A percentile compares a stretch with the other conserved stretches of the same genome.
Conservation (phyloP, 2,113 vertebrate genomes). For the Triplophysa siluroides region DNA sequence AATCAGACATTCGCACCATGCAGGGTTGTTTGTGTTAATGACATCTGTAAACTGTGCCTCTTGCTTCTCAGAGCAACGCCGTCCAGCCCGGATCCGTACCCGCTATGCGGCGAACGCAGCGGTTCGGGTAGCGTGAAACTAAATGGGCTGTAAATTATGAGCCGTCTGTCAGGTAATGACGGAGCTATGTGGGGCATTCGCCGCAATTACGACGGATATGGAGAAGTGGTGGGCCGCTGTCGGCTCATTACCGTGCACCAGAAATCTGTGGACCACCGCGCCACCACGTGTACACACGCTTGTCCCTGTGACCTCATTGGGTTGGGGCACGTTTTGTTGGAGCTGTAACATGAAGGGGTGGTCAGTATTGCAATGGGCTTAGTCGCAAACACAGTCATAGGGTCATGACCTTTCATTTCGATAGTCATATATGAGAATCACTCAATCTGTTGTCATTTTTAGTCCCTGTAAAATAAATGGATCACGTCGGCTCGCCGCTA, state of each 20-base stretch:
- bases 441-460: no score
- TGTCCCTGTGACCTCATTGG: background rate
- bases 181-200: slow-evolving; percentile 39
- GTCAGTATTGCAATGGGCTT: background rate
- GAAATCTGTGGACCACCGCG: background rate
- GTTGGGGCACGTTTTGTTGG: background rate
- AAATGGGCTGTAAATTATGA: slow-evolving; percentile 50
- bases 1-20: slow-evolving; percentile 70
- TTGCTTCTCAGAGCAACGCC: slow-evolving; percentile 43
- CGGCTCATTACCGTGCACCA: background rate
- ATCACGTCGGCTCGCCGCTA: no score
- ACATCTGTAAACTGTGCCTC: slow-evolving; percentile 57
- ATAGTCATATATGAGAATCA: no score
- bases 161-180: slow-evolving; percentile 65
- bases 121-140: slow-evolving; percentile 47
- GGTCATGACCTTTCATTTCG: no score
- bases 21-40: slow-evolving; percentile 67
- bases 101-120: slow-evolving; percentile 20
- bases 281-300: no score
- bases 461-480: no score
- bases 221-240: slow-evolving; percentile 7
- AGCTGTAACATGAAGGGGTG: background rate
- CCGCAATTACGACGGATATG: slow-evolving; percentile 25
- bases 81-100: slow-evolving; percentile 50
- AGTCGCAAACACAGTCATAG: no score